Percentiles rank a stretch among this genome's conserved stretches.
These are phyloP conservation scores for Pedicia rivosa DNA, from an alignment of 2,888 invertebrate species.

Conservation along the genomic window DNA sequence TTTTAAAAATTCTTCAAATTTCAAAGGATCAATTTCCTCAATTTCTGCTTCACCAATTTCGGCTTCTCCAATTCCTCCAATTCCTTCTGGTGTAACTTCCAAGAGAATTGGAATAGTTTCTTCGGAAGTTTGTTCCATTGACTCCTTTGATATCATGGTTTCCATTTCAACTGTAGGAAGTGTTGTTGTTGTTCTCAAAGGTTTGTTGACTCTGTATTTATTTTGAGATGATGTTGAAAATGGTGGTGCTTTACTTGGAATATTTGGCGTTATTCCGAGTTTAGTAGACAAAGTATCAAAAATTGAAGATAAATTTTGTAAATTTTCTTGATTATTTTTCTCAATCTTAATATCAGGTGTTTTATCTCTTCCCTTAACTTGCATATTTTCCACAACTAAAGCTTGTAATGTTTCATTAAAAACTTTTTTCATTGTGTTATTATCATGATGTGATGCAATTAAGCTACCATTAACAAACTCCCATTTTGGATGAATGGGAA, in stretches of 20 bases:
- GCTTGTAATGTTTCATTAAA: conserved; percentile 47
- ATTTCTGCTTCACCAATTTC: conserved; percentile 30
- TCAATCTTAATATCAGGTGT: conserved; percentile 21
- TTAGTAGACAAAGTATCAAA: conserved; percentile 44
- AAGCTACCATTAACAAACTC: conserved; percentile 37
- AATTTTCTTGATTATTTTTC: conserved; percentile 30
- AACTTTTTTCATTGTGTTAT: conserved; percentile 33
- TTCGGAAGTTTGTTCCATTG: conserved; percentile 6
- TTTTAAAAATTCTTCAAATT: conserved; percentile 29
- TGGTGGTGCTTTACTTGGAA: conserved; percentile 25
- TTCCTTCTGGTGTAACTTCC: conserved; percentile 11
- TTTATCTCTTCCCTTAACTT: conserved; percentile 16
- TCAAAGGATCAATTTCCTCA: conserved; percentile 29
- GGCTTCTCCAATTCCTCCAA: no score
- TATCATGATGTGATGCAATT: conserved; percentile 14
- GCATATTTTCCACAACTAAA: conserved; percentile 41
- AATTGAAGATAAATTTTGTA: conserved; percentile 45
- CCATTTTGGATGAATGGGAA: conserved; percentile 34
- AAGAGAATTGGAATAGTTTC: conserved; percentile 4
- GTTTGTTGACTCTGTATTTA: conserved; percentile 18
- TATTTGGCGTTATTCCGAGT: conserved; percentile 28
- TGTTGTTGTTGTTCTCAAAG: conserved; percentile 5
- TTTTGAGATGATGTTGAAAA: conserved; percentile 21
- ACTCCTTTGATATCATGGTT: conserved; percentile 8
- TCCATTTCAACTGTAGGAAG: conserved; percentile 5